Base-by-base conservation (phyloP, 2,888 invertebrate genomes). In the Aleiodes alternator region DNA sequence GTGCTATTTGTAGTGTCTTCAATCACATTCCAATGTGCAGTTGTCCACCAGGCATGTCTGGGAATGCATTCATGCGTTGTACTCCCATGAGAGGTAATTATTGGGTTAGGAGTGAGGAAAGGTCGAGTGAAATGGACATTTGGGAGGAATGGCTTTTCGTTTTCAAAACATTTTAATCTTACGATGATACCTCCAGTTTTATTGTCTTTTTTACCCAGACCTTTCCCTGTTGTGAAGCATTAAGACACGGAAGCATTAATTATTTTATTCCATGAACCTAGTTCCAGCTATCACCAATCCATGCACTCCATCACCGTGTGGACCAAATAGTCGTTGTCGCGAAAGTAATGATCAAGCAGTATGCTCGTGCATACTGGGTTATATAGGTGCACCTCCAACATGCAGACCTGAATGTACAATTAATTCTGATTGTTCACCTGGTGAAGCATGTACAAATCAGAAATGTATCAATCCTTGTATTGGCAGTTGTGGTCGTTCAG, bases 401-500 rank as follows among this genome's bases (percentile, higher is more conserved):
- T 90, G 90, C 78, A 83, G 89, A 78, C 90, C 90, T 50, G 89
- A 90, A 78, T 90, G 90, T 82, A 83, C 86, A 1, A 88, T 94
- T 5, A 96, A 94, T 87, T 92, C 93, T 0, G 96, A 96, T 84
- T 97, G 96, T 88, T 90, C 94, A 3, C 89, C 92, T 68, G 93
- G 94, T 83, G 93, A 93, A 84, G 94, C 96, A 23, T 97, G 97
- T 85, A 90, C 94, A 43, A 92, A 93, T 81, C 94, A 94, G 75
- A 95, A 95, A 90, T 97, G 97, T 85, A 89, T 92, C n/a, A 93
- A 96, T 89, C 96, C 96, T 12, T 96, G 96, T 84, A 92, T 92
- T 14, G 94, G 94, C 81, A 94, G 94, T 84, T 96, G 96, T 87
- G 96, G 95, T 14, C 89, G 91, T 70, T 93, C 93, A 85, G 94